These are phyloP conservation scores for Bedellia somnulentella DNA, from an alignment of 2,888 invertebrate genomes.

Conservation along the genomic window DNA sequence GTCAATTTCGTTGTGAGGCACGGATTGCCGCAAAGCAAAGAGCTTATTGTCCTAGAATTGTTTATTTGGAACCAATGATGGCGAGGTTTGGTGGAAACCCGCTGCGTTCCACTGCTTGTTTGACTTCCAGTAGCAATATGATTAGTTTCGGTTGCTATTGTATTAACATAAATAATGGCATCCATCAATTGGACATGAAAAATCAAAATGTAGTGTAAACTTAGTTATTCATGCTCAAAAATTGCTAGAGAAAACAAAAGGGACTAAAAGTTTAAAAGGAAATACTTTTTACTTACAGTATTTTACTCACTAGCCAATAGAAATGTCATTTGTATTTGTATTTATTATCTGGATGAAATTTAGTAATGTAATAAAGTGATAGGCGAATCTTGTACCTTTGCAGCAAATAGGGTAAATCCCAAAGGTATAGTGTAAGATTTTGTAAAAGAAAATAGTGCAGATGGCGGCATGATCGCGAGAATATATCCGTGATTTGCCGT, in stretches of 20 bases:
- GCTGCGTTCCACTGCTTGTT: slow-evolving; percentile 36
- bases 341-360: no score
- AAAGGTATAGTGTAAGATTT: slow-evolving; percentile 30
- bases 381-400: no score
- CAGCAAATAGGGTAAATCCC: slow-evolving; percentile 21
- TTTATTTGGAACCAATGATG: slow-evolving; percentile 22
- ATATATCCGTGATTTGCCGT: slow-evolving; percentile 40
- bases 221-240: not conserved
- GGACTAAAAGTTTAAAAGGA: no score
- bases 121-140: slow-evolving; percentile 48
- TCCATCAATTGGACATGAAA: slow-evolving; percentile 15
- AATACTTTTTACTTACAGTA: no score
- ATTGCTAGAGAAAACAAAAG: no score
- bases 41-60: slow-evolving; percentile 34
- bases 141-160: slow-evolving; percentile 49
- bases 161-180: slow-evolving; percentile 50
- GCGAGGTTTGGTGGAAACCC: slow-evolving; percentile 26
- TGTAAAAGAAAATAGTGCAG: slow-evolving; percentile 45
- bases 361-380: no score
- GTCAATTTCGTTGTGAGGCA: slow-evolving; percentile 37
- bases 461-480: slow-evolving; percentile 46
- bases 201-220: not conserved
- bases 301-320: no score
- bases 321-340: no score
- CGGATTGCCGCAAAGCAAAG: slow-evolving; percentile 17